Conservation (phyloP, 2,888 invertebrate genomes). For the Salpingus planirostris region DNA sequence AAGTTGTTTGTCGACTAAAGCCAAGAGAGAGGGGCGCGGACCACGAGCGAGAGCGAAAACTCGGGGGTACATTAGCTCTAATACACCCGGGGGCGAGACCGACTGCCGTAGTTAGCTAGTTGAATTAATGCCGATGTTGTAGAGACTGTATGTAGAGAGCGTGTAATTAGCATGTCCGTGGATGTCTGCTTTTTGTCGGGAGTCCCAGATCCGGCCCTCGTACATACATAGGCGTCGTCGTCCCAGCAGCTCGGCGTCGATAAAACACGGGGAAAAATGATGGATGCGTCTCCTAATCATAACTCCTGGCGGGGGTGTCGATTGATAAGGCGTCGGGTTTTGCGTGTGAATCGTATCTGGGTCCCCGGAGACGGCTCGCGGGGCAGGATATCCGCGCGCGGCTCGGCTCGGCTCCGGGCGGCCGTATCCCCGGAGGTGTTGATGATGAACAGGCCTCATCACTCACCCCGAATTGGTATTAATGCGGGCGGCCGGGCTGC, state of each 20-base stretch:
- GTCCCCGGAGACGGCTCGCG: conserved; percentile 27
- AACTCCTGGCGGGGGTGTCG: too few relatives aligned
- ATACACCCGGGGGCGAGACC: conserved; percentile 37
- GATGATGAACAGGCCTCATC: conserved; percentile 43
- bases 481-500: conserved; percentile 39
- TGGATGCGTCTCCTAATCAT: too few relatives aligned
- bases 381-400: conserved; percentile 35
- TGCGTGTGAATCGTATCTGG: conserved; percentile 27
- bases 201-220: too few relatives aligned
- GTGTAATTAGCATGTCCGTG: conserved; percentile 44
- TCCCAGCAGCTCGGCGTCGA: too few relatives aligned
- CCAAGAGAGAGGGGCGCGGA: conserved; percentile 25
- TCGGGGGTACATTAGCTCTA: conserved; percentile 38
- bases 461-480: conserved; percentile 43
- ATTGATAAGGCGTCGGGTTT: too few relatives aligned
- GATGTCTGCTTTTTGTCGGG: conserved; percentile 42
- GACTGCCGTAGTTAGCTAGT: conserved; percentile 39
- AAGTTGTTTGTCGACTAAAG: conserved; percentile 40
- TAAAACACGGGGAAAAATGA: too few relatives aligned
- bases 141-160: conserved; percentile 43
- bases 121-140: conserved; percentile 42
- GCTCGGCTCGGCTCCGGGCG: conserved; percentile 21
- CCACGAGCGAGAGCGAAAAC: too few relatives aligned
- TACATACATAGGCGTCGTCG: too few relatives aligned
- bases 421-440: conserved; percentile 36